A percentile compares a stretch with the other conserved stretches of the same genome.
Conservation (phyloP, 2,113 vertebrate species). For the Triplophysa siluroides region DNA sequence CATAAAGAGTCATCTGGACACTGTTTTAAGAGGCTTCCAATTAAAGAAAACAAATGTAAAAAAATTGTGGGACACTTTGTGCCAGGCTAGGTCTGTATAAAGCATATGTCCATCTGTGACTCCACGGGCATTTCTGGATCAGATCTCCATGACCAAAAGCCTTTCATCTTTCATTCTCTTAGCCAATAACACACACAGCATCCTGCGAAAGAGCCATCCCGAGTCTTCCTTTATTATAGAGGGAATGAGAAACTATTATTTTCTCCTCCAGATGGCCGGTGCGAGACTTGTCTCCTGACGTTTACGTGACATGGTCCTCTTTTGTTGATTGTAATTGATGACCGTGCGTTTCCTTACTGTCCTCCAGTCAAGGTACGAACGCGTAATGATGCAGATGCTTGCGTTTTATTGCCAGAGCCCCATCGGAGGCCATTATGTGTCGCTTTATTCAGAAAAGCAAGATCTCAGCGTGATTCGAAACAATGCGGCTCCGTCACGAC, state of each 20-base stretch:
- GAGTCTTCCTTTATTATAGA: conserved; percentile 45
- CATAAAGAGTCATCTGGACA: not conserved
- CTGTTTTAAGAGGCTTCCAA: conserved; percentile 21
- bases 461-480: conserved; percentile 5
- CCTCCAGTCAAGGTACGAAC: not conserved
- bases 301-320: conserved; percentile 44
- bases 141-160: conserved; percentile 33
- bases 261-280: conserved; percentile 50
- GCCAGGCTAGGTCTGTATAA: conserved; percentile 12
- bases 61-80: not conserved
- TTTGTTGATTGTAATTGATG: conserved; percentile 41
- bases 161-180: conserved; percentile 37
- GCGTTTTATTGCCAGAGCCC: not conserved
- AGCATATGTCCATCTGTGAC: conserved; percentile 22
- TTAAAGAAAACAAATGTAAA: conserved; percentile 35
- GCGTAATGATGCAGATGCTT: not conserved
- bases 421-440: not conserved
- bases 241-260: conserved; percentile 53
- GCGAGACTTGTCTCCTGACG: conserved; percentile 44
- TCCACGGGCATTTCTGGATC: conserved; percentile 31
- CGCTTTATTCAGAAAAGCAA: conserved; percentile 6
- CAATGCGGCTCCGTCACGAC: conserved; percentile 11
- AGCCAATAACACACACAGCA: conserved; percentile 25
- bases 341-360: not conserved
- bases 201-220: conserved; percentile 29